These are phyloP conservation scores for Pagrus major DNA, from an alignment of 2,113 vertebrate genomes.

Conservation along the genomic window DNA sequence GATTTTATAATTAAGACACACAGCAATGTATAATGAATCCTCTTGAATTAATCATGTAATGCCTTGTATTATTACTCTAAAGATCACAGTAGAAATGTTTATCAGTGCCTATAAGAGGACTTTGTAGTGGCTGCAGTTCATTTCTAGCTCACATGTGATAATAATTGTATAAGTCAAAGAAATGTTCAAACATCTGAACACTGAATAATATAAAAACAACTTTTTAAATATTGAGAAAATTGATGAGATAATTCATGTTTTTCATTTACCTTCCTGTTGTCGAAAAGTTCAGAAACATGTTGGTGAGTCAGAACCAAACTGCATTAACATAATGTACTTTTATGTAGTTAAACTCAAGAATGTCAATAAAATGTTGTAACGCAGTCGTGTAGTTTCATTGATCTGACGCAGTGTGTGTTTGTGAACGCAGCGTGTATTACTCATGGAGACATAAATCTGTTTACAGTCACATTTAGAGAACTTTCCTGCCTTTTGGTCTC, in stretches of 20 bases:
- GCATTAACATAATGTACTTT: constrained; percentile 51
- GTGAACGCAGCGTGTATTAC: background rate
- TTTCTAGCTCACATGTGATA: constrained; percentile 21
- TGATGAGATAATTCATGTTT: constrained; percentile 25
- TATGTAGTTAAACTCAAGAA: constrained; percentile 63
- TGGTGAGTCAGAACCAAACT: constrained; percentile 50
- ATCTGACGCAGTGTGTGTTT: background rate
- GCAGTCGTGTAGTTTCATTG: background rate
- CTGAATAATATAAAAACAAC: background rate
- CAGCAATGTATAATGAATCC: constrained; percentile 29
- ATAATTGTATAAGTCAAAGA: constrained; percentile 12
- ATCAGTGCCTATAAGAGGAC: constrained; percentile 32
- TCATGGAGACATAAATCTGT: too few species aligned
- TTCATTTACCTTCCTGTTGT: constrained; percentile 16
- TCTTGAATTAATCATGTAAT: constrained; percentile 32
- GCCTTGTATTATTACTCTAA: constrained; percentile 19
- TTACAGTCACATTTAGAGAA: background rate
- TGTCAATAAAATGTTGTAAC: constrained; percentile 68
- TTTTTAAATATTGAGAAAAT: constrained; percentile 14
- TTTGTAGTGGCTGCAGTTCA: constrained; percentile 29
- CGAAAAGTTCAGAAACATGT: constrained; percentile 38
- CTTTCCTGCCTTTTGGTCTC: background rate
- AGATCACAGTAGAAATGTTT: background rate
- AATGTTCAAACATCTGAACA: background rate
- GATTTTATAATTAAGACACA: constrained; percentile 23